Conservation (phyloP, 2,888 invertebrate species). For the Bembecia ichneumoniformis region DNA sequence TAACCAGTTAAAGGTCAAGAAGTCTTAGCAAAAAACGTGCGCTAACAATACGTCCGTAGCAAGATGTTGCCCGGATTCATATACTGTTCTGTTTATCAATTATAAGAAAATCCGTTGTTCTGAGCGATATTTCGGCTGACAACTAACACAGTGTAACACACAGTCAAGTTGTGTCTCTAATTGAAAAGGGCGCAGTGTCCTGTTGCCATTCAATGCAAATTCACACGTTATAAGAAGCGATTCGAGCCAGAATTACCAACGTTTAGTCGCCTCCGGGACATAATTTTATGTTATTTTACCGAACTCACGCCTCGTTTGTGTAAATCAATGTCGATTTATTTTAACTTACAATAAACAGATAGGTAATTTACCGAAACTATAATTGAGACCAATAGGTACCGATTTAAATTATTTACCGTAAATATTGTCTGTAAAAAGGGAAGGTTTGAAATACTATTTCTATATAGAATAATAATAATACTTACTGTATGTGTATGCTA, state of each 20-base stretch:
- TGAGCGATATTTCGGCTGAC: background rate
- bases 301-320: constrained; percentile 1
- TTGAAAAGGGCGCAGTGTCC: constrained; percentile 46
- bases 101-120: background rate
- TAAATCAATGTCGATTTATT: background rate
- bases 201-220: constrained; percentile 70
- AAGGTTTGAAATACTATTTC: too few relatives aligned
- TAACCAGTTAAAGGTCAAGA: too few relatives aligned
- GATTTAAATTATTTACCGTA: too few relatives aligned
- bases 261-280: constrained; percentile 69
- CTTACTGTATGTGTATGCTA: too few relatives aligned
- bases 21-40: too few relatives aligned
- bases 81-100: background rate
- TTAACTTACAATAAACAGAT: background rate
- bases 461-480: too few relatives aligned
- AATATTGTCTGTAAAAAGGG: too few relatives aligned
- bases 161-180: constrained; percentile 32
- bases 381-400: too few relatives aligned
- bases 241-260: constrained; percentile 63
- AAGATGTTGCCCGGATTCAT: too few relatives aligned
- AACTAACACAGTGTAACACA: constrained; percentile 23
- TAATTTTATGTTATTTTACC: constrained; percentile 40
- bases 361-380: too few relatives aligned
- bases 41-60: too few relatives aligned
- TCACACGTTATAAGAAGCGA: constrained; percentile 62